Evolutionary conservation across 2,888 invertebrate genomes (phyloP).

Genomic region (Apoda limacodes): DNA sequence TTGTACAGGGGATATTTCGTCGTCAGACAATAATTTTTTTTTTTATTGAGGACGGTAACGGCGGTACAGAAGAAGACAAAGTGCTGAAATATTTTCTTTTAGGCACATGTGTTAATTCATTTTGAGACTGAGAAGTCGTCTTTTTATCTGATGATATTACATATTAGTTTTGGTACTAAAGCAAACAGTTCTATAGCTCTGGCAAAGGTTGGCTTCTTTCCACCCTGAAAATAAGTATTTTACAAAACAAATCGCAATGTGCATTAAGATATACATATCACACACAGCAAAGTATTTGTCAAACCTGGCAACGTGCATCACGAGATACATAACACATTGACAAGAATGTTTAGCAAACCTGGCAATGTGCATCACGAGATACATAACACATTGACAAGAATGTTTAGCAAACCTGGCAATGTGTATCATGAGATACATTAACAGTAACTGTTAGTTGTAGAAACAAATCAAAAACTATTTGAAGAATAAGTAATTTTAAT

Average conservation of each 20-base stretch:
- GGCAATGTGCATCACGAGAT: no score
- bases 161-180: slow-evolving; percentile 12
- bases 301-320: no score
- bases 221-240: slow-evolving; percentile 7
- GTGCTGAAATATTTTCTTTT: no score
- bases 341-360: no score
- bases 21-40: slow-evolving; percentile 18
- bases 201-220: slow-evolving; percentile 6
- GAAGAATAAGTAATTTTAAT: slow-evolving; percentile 11
- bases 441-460: slow-evolving; percentile 11
- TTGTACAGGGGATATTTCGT: slow-evolving; percentile 15
- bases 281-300: slow-evolving; percentile 6
- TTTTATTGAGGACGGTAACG: slow-evolving; percentile 15
- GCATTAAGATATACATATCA: slow-evolving; percentile 8
- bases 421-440: slow-evolving; percentile 11
- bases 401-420: slow-evolving; percentile 9
- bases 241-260: slow-evolving; percentile 11
- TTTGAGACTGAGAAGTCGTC: slow-evolving; percentile 9
- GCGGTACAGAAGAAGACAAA: slow-evolving; percentile 7
- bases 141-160: slow-evolving; percentile 14
- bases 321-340: no score
- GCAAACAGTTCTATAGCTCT: slow-evolving; percentile 8
- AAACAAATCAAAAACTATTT: slow-evolving; percentile 14
- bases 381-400: no score
- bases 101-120: no score